Conservation (phyloP, 53 echinoderm and acorn worm species). For the Astropecten irregularis region DNA sequence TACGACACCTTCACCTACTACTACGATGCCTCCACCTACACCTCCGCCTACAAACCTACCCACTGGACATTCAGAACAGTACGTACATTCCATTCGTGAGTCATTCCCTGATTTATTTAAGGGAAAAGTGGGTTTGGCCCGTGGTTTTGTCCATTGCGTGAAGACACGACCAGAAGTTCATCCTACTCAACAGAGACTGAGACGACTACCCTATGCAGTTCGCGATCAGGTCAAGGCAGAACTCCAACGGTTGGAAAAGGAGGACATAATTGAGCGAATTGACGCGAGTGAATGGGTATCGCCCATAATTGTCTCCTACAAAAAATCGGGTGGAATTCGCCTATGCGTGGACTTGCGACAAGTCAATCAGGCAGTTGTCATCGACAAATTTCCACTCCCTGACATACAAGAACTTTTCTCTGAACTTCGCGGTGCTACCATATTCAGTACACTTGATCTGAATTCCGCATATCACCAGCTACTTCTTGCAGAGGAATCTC, state of each 20-base stretch:
- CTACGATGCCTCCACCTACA: too few relatives aligned
- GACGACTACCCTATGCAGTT: too few relatives aligned
- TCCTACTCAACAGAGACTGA: too few relatives aligned
- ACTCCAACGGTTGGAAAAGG: conserved; percentile 55
- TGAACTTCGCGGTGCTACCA: not conserved
- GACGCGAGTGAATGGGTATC: conserved; percentile 74
- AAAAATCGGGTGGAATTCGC: conserved; percentile 57
- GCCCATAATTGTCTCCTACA: conserved; percentile 59
- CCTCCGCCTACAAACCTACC: too few relatives aligned
- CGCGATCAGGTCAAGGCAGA: too few relatives aligned
- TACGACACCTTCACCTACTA: too few relatives aligned
- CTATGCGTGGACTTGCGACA: conserved; percentile 69
- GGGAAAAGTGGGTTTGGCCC: too few relatives aligned
- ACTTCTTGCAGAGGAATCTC: conserved; percentile 47
- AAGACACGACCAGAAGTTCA: too few relatives aligned
- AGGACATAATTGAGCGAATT: conserved; percentile 58
- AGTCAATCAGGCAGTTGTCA: conserved; percentile 60
- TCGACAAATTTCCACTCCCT: conserved; percentile 66
- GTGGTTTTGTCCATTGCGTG: too few relatives aligned
- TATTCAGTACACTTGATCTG: conserved; percentile 69
- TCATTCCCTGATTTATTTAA: too few relatives aligned
- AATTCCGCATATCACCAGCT: conserved; percentile 65
- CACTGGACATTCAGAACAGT: too few relatives aligned
- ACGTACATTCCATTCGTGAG: too few relatives aligned
- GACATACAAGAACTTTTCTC: conserved; percentile 63